Evolutionary conservation across 2,113 vertebrate genomes (phyloP), one percentile per base, ranked within the genome.

Genomic region (Equus quagga): DNA sequence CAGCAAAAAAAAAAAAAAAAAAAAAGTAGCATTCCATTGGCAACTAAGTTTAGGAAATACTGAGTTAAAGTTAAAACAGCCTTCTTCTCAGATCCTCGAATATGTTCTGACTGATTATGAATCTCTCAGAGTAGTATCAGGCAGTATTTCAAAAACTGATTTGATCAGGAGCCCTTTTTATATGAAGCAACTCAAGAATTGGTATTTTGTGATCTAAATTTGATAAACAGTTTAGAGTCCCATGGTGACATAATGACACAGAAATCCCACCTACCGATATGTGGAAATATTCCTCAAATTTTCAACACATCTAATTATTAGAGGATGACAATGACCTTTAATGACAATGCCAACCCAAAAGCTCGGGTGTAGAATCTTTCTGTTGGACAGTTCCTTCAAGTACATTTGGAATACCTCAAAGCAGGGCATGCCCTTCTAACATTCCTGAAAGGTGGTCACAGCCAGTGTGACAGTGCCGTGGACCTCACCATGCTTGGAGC

Each of bases 51-150:
- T 85, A 62, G 73, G 13, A 76, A 93, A 86, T 65, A 2, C 33
- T 82, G 65, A 96, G 64, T 88, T 81, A 46, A 83, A 83, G 11
- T 58, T 84, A 91, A 78, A 94, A 85, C 26, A 86, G 60, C 36
- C 78, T 64, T 73, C n/a, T 93, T 83, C 24, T 64, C 58, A 14
- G 23, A 49, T 10, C 26, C 15, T 75, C 51, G 76, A 33, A 67
- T n/a, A 56, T 17, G 3, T 73, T 79, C 14, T 28, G 15, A 67
- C 4, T 69, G 69, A 91, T 46, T 60, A 23, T 62, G 24, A 90
- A 87, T 76, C 33, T 65, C 49, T 83, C 58, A 76, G 15, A 58
- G 14, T 26, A 69, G 60, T 49, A 8, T 54, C 19, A 24, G 33
- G 31, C 24, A 70, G 44, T 46, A 88, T 89, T 90, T 96, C 36